A percentile compares a stretch with the other conserved stretches of the same genome.
These are phyloP conservation scores for Drosophila emarginata DNA, from an alignment of 2,888 invertebrate species.

Conservation along the genomic window DNA sequence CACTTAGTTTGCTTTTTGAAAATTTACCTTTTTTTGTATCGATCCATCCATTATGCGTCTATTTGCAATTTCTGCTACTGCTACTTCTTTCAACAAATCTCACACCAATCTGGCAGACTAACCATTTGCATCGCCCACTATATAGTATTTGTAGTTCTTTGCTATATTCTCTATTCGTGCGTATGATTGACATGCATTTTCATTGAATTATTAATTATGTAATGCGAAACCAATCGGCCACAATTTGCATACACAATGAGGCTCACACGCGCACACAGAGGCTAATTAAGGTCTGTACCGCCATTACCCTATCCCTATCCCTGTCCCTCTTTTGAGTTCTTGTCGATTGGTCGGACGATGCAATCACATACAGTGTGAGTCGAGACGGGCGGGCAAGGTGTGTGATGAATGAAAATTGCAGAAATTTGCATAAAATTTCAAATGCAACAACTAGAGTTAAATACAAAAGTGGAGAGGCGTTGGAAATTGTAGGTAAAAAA, in stretches of 20 bases:
- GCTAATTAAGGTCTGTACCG: constrained; percentile 46
- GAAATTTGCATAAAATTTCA: constrained; percentile 57
- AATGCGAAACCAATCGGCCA: constrained; percentile 72
- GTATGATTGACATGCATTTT: constrained; percentile 72
- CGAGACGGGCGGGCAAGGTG: constrained; percentile 1
- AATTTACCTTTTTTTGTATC: background rate
- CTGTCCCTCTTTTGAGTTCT: background rate
- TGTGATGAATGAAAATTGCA: constrained; percentile 56
- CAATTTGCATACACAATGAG: constrained; percentile 73
- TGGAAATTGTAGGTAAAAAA: background rate
- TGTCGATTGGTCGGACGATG: constrained; percentile 4
- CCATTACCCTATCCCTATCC: constrained; percentile 1
- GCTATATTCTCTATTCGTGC: constrained; percentile 37
- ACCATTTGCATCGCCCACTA: background rate
- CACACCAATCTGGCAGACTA: constrained; percentile 17
- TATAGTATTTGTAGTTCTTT: constrained; percentile 12
- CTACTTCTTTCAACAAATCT: background rate
- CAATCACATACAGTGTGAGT: constrained; percentile 12
- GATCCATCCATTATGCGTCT: background rate
- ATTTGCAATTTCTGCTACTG: background rate
- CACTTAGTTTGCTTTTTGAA: background rate
- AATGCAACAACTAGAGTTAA: constrained; percentile 32
- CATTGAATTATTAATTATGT: constrained; percentile 74
- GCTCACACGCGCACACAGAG: constrained; percentile 40
- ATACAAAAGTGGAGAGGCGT: constrained; percentile 14